Conservation (phyloP, 1,140 invertebrate species). For the Drosophila persimilis region DNA sequence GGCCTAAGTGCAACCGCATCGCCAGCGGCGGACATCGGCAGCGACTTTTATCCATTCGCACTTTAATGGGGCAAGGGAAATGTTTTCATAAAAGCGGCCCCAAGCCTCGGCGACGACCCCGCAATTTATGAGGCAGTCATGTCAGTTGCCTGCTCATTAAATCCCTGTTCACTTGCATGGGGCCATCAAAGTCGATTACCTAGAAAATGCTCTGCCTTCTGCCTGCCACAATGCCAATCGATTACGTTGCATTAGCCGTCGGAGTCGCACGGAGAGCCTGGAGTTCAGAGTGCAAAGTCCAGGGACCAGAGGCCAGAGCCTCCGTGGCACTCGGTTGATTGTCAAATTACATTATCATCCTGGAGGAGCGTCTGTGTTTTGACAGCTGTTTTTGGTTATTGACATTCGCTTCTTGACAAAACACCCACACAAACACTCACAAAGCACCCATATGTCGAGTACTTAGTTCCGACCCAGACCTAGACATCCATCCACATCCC, state of each 20-base stretch:
- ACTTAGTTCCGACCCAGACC: no score
- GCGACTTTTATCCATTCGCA: constrained; percentile 53
- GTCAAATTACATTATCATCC: constrained; percentile 78
- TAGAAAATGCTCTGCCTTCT: constrained; percentile 57
- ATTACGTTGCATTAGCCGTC: constrained; percentile 61
- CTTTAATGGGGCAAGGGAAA: constrained; percentile 50
- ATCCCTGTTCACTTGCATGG: constrained; percentile 23
- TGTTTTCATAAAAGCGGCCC: constrained; percentile 64
- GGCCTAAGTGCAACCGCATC: constrained; percentile 50
- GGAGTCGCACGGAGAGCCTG: background rate
- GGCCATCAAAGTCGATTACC: constrained; percentile 77
- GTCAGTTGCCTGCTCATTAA: constrained; percentile 54
- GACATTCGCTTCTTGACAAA: constrained; percentile 67
- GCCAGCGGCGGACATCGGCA: background rate
- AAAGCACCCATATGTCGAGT: constrained; percentile 1
- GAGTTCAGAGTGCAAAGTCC: constrained; percentile 1
- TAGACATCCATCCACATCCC: background rate
- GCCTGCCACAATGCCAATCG: constrained; percentile 68
- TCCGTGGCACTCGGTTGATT: constrained; percentile 60
- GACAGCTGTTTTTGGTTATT: constrained; percentile 77
- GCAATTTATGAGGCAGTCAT: constrained; percentile 66
- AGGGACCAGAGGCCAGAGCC: background rate
- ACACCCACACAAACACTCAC: constrained; percentile 22
- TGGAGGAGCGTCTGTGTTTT: constrained; percentile 65
- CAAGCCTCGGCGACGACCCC: background rate